phyloP scores from a whole-genome alignment of 2,888 invertebrate genomes.

The Galerucella calmariensis region DNA sequence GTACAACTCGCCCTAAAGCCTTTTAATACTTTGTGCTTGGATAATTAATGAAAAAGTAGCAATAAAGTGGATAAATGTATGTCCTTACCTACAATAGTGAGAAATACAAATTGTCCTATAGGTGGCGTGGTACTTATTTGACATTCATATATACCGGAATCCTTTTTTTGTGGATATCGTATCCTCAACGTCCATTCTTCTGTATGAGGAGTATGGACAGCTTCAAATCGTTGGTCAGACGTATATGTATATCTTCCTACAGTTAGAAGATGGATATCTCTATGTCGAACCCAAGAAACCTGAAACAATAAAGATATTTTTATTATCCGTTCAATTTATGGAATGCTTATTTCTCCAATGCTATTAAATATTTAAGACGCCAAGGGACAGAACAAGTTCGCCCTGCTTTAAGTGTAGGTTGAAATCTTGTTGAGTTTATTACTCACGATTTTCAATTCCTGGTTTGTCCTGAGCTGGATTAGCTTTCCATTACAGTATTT shows the following conservation, averaged over 20 bases:
- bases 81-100: slow-evolving; percentile 85
- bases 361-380: too few relatives aligned
- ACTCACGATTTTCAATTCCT: background rate
- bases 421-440: background rate
- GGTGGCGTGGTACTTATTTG: slow-evolving; percentile 93
- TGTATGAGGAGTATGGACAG: slow-evolving; percentile 85
- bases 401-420: background rate
- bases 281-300: slow-evolving; percentile 84
- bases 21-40: too few relatives aligned
- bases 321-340: background rate
- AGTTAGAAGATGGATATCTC: slow-evolving; percentile 80
- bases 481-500: background rate
- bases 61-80: background rate
- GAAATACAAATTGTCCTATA: slow-evolving; percentile 82
- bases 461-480: background rate
- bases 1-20: background rate
- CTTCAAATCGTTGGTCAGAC: slow-evolving; percentile 86
- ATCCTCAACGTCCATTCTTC: slow-evolving; percentile 89
- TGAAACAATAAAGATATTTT: slow-evolving; percentile 58
- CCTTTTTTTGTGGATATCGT: slow-evolving; percentile 78
- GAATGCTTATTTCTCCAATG: background rate
- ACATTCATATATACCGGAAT: slow-evolving; percentile 87
- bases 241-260: slow-evolving; percentile 84
- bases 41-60: too few relatives aligned
- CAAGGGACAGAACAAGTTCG: too few relatives aligned